Base-by-base conservation (phyloP, 2,113 vertebrate genomes). In the Oreochromis aureus region DNA sequence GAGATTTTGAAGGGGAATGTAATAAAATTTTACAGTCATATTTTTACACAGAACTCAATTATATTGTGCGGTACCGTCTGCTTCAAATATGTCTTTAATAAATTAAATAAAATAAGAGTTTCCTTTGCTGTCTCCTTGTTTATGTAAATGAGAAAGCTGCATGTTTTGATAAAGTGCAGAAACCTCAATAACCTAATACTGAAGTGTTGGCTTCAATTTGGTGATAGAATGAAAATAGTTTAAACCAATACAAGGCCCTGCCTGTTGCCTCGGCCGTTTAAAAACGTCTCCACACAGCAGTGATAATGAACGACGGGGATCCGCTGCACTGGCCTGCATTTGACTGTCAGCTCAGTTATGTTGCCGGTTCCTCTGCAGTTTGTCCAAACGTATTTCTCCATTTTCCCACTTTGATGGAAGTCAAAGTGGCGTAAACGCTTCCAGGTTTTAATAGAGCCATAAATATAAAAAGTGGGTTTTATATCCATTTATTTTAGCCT, bases 191-290 rank as follows among this genome's bases (percentile, higher is more conserved):
- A 46, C 1, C 5, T 27, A 10, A 73, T 73, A 0, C 69, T 46
- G 69, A 46, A 46, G 46, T 46, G 22, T 46, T 27, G 69, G 8
- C 9, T 10, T 46, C 22, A 3, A 15, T 5, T 69, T 69, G 36
- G 63, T 24, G 63, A 0, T 0, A 2, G 36, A 69, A 41, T 24
- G 11, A 24, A 27, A 46, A 18, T 0, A 27, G 5, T 73, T 18
- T 53, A 9, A 53, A 53, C 7, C 48, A 19, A 2, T 18, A 19
- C 18, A 4, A n/a, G 6, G 18, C 51, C 22, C 69, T 15, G 2
- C 36, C 0, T 46, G 2, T 16, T 46, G 13, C 1, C 69, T 66
- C 19, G 2, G 12, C 8, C 3, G 6, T 6, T 12, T 71, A 44
- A 24, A 71, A 44, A 9, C 66, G 36, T 46, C 69, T 7, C 41